A percentile compares a stretch with the other conserved stretches of the same genome.
Conservation (phyloP, 2,888 invertebrate genomes). For the Osedax frankpressi region DNA sequence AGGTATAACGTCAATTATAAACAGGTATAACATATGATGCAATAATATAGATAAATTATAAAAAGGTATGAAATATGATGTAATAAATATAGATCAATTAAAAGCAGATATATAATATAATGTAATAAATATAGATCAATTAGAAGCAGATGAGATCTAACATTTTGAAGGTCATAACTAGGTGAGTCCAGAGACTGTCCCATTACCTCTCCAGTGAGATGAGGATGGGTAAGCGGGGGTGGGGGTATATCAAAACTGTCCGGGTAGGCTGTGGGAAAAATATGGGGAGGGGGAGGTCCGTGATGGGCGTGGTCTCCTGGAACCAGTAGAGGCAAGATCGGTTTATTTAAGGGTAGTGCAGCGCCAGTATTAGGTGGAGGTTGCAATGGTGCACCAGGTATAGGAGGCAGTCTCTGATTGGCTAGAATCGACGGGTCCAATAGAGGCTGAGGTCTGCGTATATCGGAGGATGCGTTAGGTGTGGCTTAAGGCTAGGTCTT, state of each 20-base stretch:
- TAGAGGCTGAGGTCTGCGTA: constrained; percentile 82
- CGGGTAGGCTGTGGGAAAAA: neutral
- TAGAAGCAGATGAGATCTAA: constrained; percentile 27
- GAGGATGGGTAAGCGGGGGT: neutral
- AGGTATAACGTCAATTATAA: too few species aligned
- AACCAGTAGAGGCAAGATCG: too few species aligned
- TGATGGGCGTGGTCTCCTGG: neutral
- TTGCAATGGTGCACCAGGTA: neutral
- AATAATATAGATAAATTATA: too few species aligned
- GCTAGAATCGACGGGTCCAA: constrained; percentile 55
- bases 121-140: constrained; percentile 5
- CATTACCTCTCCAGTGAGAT: neutral
- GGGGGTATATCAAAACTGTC: neutral
- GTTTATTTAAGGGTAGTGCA: neutral
- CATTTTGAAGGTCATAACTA: constrained; percentile 15
- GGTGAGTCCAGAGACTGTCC: constrained; percentile 6
- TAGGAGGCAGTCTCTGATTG: neutral
- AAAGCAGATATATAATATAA: neutral
- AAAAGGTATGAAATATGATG: neutral
- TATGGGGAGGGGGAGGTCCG: neutral
- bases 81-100: neutral
- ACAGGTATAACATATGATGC: too few species aligned
- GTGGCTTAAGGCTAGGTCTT: too few species aligned
- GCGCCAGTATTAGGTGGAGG: constrained; percentile 26
- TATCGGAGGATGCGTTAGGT: too few species aligned